These are phyloP conservation scores for Gibbula magus DNA, from an alignment of 2,888 invertebrate genomes.

Conservation along the genomic window DNA sequence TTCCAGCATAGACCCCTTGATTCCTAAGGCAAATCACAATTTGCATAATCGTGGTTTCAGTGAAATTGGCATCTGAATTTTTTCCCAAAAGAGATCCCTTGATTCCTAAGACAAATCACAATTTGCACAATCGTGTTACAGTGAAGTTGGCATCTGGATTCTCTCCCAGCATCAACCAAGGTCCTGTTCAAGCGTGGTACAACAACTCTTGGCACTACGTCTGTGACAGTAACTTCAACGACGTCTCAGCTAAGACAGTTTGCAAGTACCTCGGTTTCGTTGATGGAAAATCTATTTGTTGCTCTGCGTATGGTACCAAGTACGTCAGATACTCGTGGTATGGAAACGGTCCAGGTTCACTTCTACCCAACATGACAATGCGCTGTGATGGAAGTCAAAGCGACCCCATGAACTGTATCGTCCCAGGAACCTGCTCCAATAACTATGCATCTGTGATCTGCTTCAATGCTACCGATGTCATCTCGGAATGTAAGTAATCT, in stretches of 20 bases:
- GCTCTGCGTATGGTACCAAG: constrained; percentile 61
- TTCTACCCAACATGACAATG: constrained; percentile 51
- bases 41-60: too few species aligned
- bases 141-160: constrained; percentile 58
- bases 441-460: constrained; percentile 63
- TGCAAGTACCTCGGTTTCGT: constrained; percentile 60
- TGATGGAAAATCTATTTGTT: constrained; percentile 56
- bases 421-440: constrained; percentile 45
- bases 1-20: too few species aligned
- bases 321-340: constrained; percentile 34
- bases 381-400: constrained; percentile 43
- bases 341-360: neutral
- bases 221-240: constrained; percentile 65
- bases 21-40: too few species aligned
- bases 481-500: constrained; percentile 46
- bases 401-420: constrained; percentile 48
- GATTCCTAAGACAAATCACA: too few species aligned
- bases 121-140: too few species aligned
- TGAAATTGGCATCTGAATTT: too few species aligned
- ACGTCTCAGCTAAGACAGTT: constrained; percentile 56
- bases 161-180: constrained; percentile 51
- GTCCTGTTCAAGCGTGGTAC: constrained; percentile 57
- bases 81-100: too few species aligned
- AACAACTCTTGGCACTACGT: constrained; percentile 56
- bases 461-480: constrained; percentile 38